These are phyloP conservation scores for Antennarius striatus DNA, from an alignment of 2,113 vertebrate genomes.

Conservation along the genomic window DNA sequence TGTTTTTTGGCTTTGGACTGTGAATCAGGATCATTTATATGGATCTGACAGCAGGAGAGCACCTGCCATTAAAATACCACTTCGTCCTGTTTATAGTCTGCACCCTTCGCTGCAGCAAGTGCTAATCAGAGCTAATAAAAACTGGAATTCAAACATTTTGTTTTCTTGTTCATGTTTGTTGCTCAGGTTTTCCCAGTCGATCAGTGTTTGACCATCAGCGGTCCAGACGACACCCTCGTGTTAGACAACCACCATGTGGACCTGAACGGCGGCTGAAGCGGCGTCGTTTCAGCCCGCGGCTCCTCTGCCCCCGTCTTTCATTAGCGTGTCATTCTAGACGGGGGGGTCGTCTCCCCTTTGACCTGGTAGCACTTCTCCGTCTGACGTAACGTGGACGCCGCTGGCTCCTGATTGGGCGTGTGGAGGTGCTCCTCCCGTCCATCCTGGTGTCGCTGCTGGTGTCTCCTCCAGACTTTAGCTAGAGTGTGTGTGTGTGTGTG, in stretches of 20 bases:
- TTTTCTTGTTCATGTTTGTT: too few relatives aligned
- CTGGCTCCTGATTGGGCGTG: conserved; percentile 12
- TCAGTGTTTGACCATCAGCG: too few relatives aligned
- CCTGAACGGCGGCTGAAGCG: background rate
- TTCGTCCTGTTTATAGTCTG: too few relatives aligned
- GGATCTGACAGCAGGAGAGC: background rate
- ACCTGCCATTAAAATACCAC: background rate
- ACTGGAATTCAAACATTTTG: too few relatives aligned
- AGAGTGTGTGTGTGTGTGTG: too few relatives aligned
- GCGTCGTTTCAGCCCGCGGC: too few relatives aligned
- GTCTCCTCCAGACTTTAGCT: too few relatives aligned
- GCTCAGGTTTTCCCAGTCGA: too few relatives aligned
- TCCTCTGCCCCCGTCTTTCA: background rate
- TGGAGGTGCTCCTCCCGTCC: too few relatives aligned
- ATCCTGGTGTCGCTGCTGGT: too few relatives aligned
- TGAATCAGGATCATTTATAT: conserved; percentile 20
- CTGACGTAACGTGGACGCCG: conserved; percentile 23
- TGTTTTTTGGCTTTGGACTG: background rate
- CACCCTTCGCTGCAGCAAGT: background rate
- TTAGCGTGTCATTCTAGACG: conserved; percentile 3
- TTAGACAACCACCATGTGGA: conserved; percentile 8
- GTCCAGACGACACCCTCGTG: too few relatives aligned
- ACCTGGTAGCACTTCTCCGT: conserved; percentile 24
- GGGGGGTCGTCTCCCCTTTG: conserved; percentile 41
- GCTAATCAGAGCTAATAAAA: background rate